Conservation (phyloP, 1,140 invertebrate species). For the Zaprionus nigranus region DNA sequence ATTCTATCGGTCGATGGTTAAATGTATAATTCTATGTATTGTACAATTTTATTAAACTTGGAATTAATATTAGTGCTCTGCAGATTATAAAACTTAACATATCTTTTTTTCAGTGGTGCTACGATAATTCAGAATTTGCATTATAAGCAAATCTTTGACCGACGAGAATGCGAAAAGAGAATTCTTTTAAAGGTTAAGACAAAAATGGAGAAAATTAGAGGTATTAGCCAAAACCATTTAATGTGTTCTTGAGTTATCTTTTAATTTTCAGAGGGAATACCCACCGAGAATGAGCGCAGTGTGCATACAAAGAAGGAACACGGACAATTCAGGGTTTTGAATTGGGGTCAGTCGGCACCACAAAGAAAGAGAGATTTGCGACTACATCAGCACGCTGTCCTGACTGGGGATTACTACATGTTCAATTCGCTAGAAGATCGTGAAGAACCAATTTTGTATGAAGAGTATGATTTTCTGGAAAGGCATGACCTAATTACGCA, state of each 20-base stretch:
- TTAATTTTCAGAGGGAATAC: background rate
- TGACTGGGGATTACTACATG: slow-evolving; percentile 69
- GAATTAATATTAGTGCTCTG: no score
- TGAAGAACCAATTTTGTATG: slow-evolving; percentile 53
- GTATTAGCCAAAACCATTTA: slow-evolving; percentile 83
- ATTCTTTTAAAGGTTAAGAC: slow-evolving; percentile 96
- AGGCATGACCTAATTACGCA: slow-evolving; percentile 52
- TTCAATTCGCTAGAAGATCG: slow-evolving; percentile 56
- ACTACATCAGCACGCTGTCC: slow-evolving; percentile 61
- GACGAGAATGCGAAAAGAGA: slow-evolving; percentile 93
- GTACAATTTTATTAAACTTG: no score
- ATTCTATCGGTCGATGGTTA: no score
- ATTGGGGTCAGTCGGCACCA: slow-evolving; percentile 19
- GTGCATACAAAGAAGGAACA: background rate
- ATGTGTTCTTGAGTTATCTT: background rate
- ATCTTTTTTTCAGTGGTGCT: slow-evolving; percentile 89
- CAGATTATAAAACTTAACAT: no score
- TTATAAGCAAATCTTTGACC: slow-evolving; percentile 93
- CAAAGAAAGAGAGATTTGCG: slow-evolving; percentile 51
- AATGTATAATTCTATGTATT: no score
- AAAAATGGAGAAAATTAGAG: slow-evolving; percentile 98
- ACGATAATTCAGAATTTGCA: slow-evolving; percentile 96
- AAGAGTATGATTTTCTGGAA: slow-evolving; percentile 68
- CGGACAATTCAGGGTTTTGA: background rate
- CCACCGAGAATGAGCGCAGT: background rate